A percentile compares a stretch with the other conserved stretches of the same genome.
phyloP scores from a whole-genome alignment of 1,140 invertebrate species.

The Bombus haemorrhoidalis region DNA sequence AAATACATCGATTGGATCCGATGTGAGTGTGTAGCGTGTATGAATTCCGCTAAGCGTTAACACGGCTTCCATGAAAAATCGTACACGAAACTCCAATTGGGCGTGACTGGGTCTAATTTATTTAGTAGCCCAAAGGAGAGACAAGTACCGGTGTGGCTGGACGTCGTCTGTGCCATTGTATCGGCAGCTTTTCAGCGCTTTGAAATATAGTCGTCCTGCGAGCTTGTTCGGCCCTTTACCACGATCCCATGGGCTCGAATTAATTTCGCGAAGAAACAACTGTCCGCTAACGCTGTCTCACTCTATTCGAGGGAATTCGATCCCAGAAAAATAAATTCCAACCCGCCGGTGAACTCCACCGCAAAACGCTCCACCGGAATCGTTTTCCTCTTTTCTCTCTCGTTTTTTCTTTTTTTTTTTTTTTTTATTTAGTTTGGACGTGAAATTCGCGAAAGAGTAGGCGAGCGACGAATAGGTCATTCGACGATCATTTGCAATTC shows the following conservation, averaged over 20 bases:
- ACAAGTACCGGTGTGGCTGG: constrained; percentile 27
- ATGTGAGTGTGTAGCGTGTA: neutral
- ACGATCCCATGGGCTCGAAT: constrained; percentile 50
- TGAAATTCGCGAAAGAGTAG: neutral
- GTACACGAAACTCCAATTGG: constrained; percentile 55
- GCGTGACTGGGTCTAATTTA: constrained; percentile 68
- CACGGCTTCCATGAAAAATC: constrained; percentile 28
- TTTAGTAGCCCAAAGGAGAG: constrained; percentile 65
- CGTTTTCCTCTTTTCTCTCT: neutral
- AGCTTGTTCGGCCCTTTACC: constrained; percentile 15
- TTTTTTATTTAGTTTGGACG: neutral
- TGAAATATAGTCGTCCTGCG: constrained; percentile 64
- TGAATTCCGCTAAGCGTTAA: no score
- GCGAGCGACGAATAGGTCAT: neutral
- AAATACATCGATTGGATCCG: neutral
- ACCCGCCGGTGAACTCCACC: neutral
- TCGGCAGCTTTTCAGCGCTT: constrained; percentile 69
- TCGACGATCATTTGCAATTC: constrained; percentile 32
- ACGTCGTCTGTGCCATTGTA: constrained; percentile 58
- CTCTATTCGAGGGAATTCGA: neutral
- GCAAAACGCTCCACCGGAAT: neutral
- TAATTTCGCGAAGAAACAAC: constrained; percentile 64
- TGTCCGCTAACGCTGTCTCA: constrained; percentile 21
- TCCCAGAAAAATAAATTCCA: constrained; percentile 17
- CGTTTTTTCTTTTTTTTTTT: neutral